Base-by-base conservation (phyloP, 1,140 invertebrate species). In the Rhopalosiphum padi region DNA sequence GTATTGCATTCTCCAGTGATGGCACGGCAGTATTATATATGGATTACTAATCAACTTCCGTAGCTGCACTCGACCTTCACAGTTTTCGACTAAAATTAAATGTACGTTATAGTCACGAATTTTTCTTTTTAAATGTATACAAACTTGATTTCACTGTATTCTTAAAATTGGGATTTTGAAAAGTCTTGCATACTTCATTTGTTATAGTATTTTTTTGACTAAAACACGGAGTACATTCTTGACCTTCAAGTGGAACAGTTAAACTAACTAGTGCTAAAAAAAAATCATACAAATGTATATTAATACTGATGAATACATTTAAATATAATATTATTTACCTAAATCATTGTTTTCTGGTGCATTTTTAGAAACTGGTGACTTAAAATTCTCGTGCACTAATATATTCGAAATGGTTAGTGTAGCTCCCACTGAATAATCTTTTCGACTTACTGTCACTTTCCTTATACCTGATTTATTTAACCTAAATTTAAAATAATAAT, bases 341-440 rank as follows among this genome's bases (percentile, higher is more conserved):
- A 93, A 93, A 41, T 93, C 82, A 7, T 93, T 93, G 23, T 93
- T n/a, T n/a, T 93, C 91, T 22, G 93, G 94, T 37, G 93, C 30
- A 25, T 43, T 92, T 51, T 90, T 93, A 21, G 93, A 90, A 23
- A 68, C n/a, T 7, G 93, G 90, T 23, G 94, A 89, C 53, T 90
- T 90, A 51, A 94, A 94, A 22, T 94, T 94, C 55, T 94, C 94
- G 90, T 94, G 94, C 23, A 94, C 94, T 41, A 94, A 91, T 37
- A 94, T 94, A 0, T 94, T 94, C 43, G 93, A 94, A 87, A 94
- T 90, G 4, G 46, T 43, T 48, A 87, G 22, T 89, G 87, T 46
- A 35, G 85, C 2, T 11, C 89, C 92, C 25, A 82, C 53, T 25
- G 83, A 68, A 25, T 93, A 68, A 25, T 93, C 90, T 35, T 86